A percentile compares a stretch with the other conserved stretches of the same genome.
Evolutionary conservation across 2,797 vertebrate species (phyloP).

Genomic region (Pseudochromis fuscus): DNA sequence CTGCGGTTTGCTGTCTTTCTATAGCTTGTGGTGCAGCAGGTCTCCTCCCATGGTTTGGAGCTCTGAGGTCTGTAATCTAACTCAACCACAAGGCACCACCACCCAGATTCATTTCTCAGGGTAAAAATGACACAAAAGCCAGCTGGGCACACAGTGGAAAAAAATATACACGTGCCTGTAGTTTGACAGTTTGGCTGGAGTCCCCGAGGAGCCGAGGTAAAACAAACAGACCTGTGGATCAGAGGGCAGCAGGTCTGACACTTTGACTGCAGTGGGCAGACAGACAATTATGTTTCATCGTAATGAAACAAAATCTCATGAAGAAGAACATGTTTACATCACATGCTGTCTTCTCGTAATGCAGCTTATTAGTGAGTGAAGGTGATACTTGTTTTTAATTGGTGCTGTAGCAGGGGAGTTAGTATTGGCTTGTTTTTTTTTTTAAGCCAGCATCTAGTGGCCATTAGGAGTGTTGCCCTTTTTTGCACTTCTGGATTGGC

Average conservation of each 20-base stretch:
- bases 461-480: too few relatives aligned
- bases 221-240: background rate
- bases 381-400: too few relatives aligned
- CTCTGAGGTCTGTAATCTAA: conserved; percentile 77
- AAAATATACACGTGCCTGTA: conserved; percentile 34
- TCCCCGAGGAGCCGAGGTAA: conserved; percentile 17
- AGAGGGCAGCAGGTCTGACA: background rate
- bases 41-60: conserved; percentile 78
- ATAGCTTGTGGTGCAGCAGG: conserved; percentile 69
- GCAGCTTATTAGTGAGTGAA: too few relatives aligned
- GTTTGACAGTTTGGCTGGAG: conserved; percentile 47
- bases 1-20: conserved; percentile 77
- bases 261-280: background rate
- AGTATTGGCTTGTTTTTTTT: too few relatives aligned
- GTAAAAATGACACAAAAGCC: conserved; percentile 55
- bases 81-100: conserved; percentile 69
- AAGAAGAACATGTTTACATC: too few relatives aligned
- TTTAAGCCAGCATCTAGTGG: too few relatives aligned
- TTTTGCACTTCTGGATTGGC: too few relatives aligned
- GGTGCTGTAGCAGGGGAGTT: too few relatives aligned
- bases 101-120: conserved; percentile 70
- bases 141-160: conserved; percentile 48
- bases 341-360: too few relatives aligned
- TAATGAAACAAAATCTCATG: too few relatives aligned
- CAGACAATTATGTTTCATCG: too few relatives aligned